Conservation (phyloP, 2,888 invertebrate genomes). For the Phymatocera aterrima region DNA sequence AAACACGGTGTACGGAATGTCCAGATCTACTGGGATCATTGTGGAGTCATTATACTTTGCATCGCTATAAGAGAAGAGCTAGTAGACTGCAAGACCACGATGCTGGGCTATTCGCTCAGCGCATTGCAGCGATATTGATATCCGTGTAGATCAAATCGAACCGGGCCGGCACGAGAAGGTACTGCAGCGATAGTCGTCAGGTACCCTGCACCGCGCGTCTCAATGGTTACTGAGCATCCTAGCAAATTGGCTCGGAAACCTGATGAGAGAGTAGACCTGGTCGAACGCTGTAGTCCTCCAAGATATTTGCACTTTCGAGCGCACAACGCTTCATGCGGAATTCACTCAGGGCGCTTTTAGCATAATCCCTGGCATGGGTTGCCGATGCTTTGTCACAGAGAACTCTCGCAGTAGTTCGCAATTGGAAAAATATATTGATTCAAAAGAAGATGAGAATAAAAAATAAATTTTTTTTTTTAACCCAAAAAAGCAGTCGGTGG, state of each 20-base stretch:
- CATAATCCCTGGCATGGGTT: neutral
- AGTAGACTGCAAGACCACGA: slow-evolving; percentile 20
- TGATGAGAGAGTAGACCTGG: slow-evolving; percentile 18
- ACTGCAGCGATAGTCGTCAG: slow-evolving; percentile 5
- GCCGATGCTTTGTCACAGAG: neutral
- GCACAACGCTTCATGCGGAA: neutral
- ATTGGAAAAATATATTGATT: neutral
- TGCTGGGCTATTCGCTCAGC: slow-evolving; percentile 51
- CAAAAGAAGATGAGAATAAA: neutral
- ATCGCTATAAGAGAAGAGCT: slow-evolving; percentile 10
- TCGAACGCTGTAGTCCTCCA: neutral
- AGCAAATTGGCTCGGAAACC: slow-evolving; percentile 33
- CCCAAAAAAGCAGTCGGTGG: neutral
- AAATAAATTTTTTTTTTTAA: neutral
- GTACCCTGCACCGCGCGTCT: slow-evolving; percentile 5
- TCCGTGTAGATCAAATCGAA: slow-evolving; percentile 50
- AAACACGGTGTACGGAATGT: slow-evolving; percentile 68
- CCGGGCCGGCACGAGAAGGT: slow-evolving; percentile 29
- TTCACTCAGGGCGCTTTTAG: neutral
- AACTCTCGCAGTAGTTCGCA: neutral
- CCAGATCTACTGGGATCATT: slow-evolving; percentile 59
- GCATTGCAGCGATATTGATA: slow-evolving; percentile 56
- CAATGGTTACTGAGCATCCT: slow-evolving; percentile 4
- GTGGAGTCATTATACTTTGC: slow-evolving; percentile 30
- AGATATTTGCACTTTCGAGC: slow-evolving; percentile 19